Evolutionary conservation across 2,888 invertebrate species (phyloP).

Genomic region (Entomobrya multifasciata): DNA sequence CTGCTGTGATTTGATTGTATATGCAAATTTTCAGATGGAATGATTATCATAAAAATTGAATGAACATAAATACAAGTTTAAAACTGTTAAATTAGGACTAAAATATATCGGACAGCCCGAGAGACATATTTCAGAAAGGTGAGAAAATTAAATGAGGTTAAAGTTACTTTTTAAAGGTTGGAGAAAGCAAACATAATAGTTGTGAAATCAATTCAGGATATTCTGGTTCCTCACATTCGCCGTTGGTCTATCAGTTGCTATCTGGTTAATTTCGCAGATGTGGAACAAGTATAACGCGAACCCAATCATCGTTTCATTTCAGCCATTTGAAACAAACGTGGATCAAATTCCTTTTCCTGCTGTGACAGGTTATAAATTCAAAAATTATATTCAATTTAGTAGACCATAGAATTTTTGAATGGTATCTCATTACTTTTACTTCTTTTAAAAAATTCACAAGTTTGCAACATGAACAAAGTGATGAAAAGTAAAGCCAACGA

Average conservation of each 20-base stretch:
- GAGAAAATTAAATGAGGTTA: too few species aligned
- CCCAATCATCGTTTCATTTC: slow-evolving; percentile 90
- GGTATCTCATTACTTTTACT: background rate
- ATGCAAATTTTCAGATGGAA: background rate
- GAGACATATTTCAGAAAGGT: slow-evolving; percentile 75
- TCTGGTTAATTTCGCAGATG: slow-evolving; percentile 73
- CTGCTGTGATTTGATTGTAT: background rate
- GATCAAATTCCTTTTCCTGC: slow-evolving; percentile 90
- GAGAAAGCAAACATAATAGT: background rate
- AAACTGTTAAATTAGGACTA: slow-evolving; percentile 55
- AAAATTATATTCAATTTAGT: too few species aligned
- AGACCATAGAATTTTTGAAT: background rate
- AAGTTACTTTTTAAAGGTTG: too few species aligned
- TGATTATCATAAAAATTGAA: too few species aligned
- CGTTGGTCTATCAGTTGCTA: slow-evolving; percentile 59
- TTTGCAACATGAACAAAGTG: slow-evolving; percentile 92
- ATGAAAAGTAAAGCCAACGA: slow-evolving; percentile 82
- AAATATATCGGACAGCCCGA: slow-evolving; percentile 75
- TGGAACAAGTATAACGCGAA: slow-evolving; percentile 85
- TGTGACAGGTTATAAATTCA: slow-evolving; percentile 86
- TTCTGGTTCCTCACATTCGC: slow-evolving; percentile 76
- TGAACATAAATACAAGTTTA: too few species aligned
- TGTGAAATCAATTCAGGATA: slow-evolving; percentile 64
- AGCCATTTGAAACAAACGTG: slow-evolving; percentile 87
- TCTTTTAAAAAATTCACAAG: too few species aligned